Evolutionary conservation across 2,888 invertebrate genomes (phyloP).

Genomic region (Eucera pruinosa): DNA sequence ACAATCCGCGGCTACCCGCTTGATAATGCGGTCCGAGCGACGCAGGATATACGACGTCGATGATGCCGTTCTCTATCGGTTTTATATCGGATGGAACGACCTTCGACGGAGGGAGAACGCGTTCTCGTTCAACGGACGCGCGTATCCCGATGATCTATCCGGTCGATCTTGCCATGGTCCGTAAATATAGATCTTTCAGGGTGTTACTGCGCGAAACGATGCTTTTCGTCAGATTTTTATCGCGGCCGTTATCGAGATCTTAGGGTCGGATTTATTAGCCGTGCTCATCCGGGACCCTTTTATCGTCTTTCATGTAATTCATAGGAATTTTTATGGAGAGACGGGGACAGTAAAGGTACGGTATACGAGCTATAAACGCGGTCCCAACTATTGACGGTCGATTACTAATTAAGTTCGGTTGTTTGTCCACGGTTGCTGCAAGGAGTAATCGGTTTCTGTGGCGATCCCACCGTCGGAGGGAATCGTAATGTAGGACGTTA

Average conservation of each 20-base stretch:
- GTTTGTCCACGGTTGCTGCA: not conserved
- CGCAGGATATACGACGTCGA: conserved; percentile 40
- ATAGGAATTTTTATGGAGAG: not conserved
- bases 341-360: not conserved
- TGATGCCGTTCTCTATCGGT: conserved; percentile 63
- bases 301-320: not conserved
- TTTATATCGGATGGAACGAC: conserved; percentile 61
- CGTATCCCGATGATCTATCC: conserved; percentile 1
- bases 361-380: not conserved
- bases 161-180: not conserved
- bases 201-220: not conserved
- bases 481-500: not conserved
- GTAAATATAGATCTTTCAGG: not conserved
- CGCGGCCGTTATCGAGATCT: not conserved
- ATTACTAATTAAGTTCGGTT: conserved; percentile 13
- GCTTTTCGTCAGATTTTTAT: conserved; percentile 2
- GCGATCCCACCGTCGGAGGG: not conserved
- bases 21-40: conserved; percentile 64
- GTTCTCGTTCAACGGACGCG: conserved; percentile 6
- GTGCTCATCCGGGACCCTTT: not conserved
- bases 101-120: conserved; percentile 17
- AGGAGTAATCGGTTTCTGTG: not conserved
- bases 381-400: not conserved
- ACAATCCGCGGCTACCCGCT: conserved; percentile 65
- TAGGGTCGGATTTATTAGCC: not conserved